A percentile compares a stretch with the other conserved stretches of the same genome.
Conservation (phyloP, 2,888 invertebrate species). For the Agrochola litura region DNA sequence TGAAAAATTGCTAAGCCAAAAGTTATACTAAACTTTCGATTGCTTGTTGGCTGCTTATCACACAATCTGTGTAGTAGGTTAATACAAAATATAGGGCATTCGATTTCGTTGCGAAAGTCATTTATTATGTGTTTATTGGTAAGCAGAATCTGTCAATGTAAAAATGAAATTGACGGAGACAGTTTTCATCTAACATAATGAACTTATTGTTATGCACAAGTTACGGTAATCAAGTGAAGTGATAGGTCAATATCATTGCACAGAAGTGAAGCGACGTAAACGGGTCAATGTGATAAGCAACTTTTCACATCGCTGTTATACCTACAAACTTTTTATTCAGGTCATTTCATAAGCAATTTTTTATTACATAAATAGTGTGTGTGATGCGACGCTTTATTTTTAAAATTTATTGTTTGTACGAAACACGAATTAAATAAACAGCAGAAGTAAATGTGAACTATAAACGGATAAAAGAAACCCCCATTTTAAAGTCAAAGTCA, state of each 20-base stretch:
- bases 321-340: not conserved
- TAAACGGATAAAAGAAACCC: not conserved
- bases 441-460: not conserved
- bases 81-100: not conserved
- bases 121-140: not conserved
- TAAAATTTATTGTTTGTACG: not conserved
- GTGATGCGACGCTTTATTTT: not conserved
- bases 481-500: too few relatives aligned
- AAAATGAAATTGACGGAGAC: not conserved
- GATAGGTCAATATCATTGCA: not conserved
- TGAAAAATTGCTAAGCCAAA: not conserved
- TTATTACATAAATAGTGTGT: too few relatives aligned
- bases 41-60: not conserved
- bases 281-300: slow-evolving; percentile 10
- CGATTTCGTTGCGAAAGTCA: not conserved
- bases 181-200: not conserved
- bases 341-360: not conserved
- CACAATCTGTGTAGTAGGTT: not conserved
- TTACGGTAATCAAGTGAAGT: not conserved
- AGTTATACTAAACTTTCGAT: not conserved
- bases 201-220: not conserved
- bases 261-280: not conserved
- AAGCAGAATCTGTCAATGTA: not conserved
- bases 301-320: not conserved
- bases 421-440: not conserved